phyloP scores from a whole-genome alignment of 2,113 vertebrate species.

The Copsychus sechellarum region DNA sequence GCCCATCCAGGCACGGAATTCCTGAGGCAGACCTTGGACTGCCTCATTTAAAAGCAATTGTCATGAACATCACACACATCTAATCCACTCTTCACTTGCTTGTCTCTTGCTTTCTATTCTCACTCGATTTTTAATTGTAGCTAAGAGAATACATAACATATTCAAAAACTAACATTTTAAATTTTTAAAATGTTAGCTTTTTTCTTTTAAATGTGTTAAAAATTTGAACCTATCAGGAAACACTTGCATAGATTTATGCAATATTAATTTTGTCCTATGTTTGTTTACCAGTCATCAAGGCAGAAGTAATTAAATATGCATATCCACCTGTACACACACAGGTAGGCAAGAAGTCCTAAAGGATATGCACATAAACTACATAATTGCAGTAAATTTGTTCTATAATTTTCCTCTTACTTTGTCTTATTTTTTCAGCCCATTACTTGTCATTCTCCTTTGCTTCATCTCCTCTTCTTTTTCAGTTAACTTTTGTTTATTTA shows the following conservation, averaged over 20 bases:
- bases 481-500: neutral
- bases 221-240: neutral
- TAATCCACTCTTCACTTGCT: neutral
- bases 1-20: neutral
- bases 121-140: neutral
- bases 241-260: neutral
- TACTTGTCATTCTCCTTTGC: neutral
- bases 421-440: neutral
- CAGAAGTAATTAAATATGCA: neutral
- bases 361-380: neutral
- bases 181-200: too few relatives aligned
- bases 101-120: neutral
- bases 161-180: too few relatives aligned
- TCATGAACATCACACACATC: neutral
- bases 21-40: neutral
- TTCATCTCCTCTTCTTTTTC: neutral
- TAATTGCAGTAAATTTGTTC: neutral
- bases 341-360: neutral
- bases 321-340: neutral
- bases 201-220: neutral
- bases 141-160: neutral
- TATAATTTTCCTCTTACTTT: neutral
- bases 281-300: neutral
- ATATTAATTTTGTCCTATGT: neutral
- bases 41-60: neutral